Evolutionary conservation across 1,140 invertebrate genomes (phyloP).

Genomic region (Cylas formicarius): DNA sequence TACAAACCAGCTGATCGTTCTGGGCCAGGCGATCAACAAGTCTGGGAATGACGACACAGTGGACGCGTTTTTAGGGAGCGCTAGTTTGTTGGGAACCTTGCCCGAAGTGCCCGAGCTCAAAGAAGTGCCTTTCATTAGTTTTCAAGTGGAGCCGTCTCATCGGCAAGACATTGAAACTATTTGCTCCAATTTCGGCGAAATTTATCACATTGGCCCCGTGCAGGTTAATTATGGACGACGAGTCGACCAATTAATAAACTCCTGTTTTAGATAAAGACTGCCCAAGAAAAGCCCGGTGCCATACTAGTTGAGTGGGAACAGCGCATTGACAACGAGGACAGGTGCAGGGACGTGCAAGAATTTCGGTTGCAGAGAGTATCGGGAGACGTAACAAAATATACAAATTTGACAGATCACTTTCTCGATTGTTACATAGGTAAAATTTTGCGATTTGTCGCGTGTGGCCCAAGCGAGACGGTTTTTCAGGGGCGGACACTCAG

Average conservation of each 20-base stretch:
- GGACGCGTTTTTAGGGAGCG: constrained; percentile 22
- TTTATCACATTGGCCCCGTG: constrained; percentile 29
- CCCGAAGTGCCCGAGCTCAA: constrained; percentile 30
- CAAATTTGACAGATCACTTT: constrained; percentile 25
- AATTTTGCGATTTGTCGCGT: constrained; percentile 2
- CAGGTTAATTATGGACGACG: constrained; percentile 27
- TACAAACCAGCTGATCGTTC: constrained; percentile 23
- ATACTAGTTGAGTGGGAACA: constrained; percentile 32
- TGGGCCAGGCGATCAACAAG: constrained; percentile 17
- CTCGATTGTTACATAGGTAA: constrained; percentile 29
- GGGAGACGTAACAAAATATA: constrained; percentile 26
- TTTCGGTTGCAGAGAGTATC: constrained; percentile 32
- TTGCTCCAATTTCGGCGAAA: constrained; percentile 26
- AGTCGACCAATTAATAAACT: no score
- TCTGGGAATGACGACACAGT: constrained; percentile 9
- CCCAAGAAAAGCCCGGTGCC: constrained; percentile 30
- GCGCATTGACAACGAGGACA: constrained; percentile 25
- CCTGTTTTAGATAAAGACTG: constrained; percentile 24
- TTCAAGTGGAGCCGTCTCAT: constrained; percentile 23
- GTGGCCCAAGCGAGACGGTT: neutral
- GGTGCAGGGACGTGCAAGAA: constrained; percentile 32
- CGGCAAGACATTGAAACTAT: constrained; percentile 24
- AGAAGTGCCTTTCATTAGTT: constrained; percentile 35
- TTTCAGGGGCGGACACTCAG: constrained; percentile 29
- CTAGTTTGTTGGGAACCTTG: constrained; percentile 26